These are phyloP conservation scores for Papilio polyxenes DNA, from an alignment of 1,140 invertebrate species.

Conservation along the genomic window DNA sequence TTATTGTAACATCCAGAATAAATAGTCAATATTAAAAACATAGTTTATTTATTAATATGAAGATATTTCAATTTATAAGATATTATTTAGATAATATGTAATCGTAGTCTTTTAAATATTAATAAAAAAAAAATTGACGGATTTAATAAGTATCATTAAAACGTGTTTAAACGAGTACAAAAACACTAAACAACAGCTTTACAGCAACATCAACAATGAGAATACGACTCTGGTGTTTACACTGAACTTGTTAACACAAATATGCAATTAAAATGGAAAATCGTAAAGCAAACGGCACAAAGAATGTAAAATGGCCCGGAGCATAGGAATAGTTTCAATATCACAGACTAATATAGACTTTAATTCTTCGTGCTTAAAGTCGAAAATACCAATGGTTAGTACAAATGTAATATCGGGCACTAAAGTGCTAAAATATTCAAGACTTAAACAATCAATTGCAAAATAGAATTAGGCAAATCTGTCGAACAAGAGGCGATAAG, in stretches of 20 bases:
- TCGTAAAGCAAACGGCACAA: conserved; percentile 17
- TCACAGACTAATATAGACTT: not conserved
- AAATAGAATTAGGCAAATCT: conserved; percentile 14
- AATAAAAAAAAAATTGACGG: not conserved
- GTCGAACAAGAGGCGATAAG: not conserved
- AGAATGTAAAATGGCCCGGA: conserved; percentile 14
- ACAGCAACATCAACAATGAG: not conserved
- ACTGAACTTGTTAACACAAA: conserved; percentile 25
- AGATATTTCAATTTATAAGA: too few species aligned
- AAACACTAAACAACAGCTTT: conserved; percentile 6
- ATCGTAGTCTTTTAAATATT: too few species aligned
- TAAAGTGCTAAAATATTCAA: conserved; percentile 10
- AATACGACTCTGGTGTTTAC: not conserved
- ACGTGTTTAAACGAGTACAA: not conserved
- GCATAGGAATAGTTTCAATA: not conserved
- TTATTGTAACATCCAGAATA: too few species aligned
- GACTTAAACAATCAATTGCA: conserved; percentile 12
- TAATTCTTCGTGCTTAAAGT: not conserved
- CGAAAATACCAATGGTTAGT: not conserved
- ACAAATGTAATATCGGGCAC: not conserved
- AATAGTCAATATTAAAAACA: too few species aligned
- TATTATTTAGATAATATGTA: too few species aligned
- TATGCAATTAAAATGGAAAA: conserved; percentile 28
- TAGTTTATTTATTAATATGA: too few species aligned
- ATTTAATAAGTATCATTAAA: not conserved